Conservation (phyloP, 2,888 invertebrate species). For the Euzophera pinguis region DNA sequence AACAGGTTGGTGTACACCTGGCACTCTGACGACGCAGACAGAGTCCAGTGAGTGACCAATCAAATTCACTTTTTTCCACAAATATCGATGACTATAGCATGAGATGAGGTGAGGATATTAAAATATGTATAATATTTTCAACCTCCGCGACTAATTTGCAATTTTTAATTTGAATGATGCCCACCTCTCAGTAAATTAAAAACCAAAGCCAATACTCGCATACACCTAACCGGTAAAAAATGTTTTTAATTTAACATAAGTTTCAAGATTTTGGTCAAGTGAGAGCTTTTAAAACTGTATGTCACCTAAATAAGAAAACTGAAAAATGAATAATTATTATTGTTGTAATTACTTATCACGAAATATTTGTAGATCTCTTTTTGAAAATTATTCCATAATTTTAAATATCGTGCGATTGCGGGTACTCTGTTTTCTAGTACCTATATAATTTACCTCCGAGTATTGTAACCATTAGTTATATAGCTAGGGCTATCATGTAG, state of each 20-base stretch:
- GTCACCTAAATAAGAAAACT: no score
- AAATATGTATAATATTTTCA: conserved; percentile 2
- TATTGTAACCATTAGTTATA: no score
- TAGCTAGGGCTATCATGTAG: no score
- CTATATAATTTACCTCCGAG: no score
- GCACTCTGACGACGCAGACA: conserved; percentile 31
- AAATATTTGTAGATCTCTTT: no score
- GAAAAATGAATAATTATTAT: no score
- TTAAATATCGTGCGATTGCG: no score
- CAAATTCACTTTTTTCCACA: conserved; percentile 49
- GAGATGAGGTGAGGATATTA: neutral
- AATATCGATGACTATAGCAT: conserved; percentile 38
- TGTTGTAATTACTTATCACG: no score
- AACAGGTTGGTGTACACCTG: conserved; percentile 70
- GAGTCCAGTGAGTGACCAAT: conserved; percentile 32
- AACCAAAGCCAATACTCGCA: neutral
- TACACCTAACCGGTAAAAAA: neutral
- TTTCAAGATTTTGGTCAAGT: no score
- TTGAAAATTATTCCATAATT: no score
- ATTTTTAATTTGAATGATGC: neutral
- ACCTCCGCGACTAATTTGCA: neutral
- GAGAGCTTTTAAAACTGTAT: no score
- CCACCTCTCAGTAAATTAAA: neutral
- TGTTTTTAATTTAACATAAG: neutral
- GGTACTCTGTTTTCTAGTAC: no score